Evolutionary conservation across 1,140 invertebrate species (phyloP), one percentile per base, ranked within the genome.

Genomic region (Dysdera silvatica): DNA sequence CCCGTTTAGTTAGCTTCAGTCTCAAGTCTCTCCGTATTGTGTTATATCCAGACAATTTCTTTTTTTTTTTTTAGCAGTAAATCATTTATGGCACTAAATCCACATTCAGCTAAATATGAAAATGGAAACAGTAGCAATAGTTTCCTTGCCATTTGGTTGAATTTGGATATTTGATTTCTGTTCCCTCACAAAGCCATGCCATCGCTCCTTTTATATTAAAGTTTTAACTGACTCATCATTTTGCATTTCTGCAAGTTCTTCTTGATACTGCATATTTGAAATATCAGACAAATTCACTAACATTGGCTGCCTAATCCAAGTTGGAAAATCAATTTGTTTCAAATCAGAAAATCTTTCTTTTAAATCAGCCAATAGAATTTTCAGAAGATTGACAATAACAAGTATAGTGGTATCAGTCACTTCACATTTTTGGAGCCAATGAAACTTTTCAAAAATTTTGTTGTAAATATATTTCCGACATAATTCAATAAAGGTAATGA

Each of bases 331-430:
- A 40, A 3, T 54, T 54, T 54, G 16, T 54, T 54, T 54, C 12
- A 37, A 54, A 37, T 54, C 52, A 54, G 33, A 37, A 35, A 54
- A 37, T 6, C 3, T 37, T 54, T 54, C 52, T 37, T 43, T 62
- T 48, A 63, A 52, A 61, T 66, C 37, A 61, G 40, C 20, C 26
- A 40, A 28, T 45, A 63, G 28, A 41, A 43, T 4, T 63, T 57
- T 51, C 52, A 66, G 18, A 48, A 55, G 52, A 41, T 56, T 37
- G 43, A 51, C 23, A 57, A 66, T 55, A 35, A 35, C 51, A 41
- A 41, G 23, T 56, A 45, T 31, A 51, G 48, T 26, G 48, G 26
- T 51, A 31, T 51, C 48, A 51, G 26, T 32, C 10, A 51, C 28
- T 51, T 51, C 3, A 51, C 28, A 47, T 49, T 66, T 26, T 56